phyloP scores from a whole-genome alignment of 2,888 invertebrate species.

The Petrolisthes manimaculis region DNA sequence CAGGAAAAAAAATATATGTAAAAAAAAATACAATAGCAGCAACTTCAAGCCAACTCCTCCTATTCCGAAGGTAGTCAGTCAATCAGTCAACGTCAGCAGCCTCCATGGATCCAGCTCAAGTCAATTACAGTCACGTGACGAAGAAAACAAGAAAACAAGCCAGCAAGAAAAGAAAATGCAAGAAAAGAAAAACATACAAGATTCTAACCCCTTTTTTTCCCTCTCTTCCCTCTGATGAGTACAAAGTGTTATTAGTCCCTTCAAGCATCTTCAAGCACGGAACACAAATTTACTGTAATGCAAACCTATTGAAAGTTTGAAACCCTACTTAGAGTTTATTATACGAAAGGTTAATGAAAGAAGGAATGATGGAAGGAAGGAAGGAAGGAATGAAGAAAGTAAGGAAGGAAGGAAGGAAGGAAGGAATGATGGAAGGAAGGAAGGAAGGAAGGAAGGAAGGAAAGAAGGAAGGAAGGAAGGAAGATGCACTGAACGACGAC shows the following conservation, averaged over 20 bases:
- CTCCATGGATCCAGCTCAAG: neutral
- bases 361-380: neutral
- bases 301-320: neutral
- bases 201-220: neutral
- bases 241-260: neutral
- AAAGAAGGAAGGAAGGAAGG: too few species aligned
- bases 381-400: too few species aligned
- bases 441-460: too few species aligned
- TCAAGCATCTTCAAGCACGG: neutral
- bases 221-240: neutral
- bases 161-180: neutral
- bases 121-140: neutral
- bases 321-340: neutral
- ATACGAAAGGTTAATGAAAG: neutral
- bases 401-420: too few species aligned
- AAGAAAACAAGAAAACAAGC: neutral
- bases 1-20: neutral
- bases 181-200: neutral
- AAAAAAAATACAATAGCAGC: neutral
- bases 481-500: too few species aligned
- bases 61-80: neutral
- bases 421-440: neutral
- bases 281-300: neutral
- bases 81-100: neutral
- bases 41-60: neutral